Evolutionary conservation across 2,113 vertebrate genomes (phyloP), one percentile per base, ranked within the genome.

Genomic region (Aepyceros melampus): DNA sequence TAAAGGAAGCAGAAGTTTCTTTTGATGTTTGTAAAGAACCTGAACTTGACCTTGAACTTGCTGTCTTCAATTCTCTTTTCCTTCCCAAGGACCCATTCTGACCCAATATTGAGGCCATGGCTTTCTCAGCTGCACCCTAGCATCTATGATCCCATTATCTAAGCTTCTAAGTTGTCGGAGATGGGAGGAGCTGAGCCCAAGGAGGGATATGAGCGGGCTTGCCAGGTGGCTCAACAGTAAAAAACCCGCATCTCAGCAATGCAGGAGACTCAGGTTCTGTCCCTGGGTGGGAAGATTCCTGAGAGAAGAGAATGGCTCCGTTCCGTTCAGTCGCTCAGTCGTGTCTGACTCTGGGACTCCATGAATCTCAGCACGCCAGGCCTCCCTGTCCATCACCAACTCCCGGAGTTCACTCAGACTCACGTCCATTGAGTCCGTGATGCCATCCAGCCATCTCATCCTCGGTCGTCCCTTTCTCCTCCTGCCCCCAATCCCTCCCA

Each of bases 21-120:
- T 84, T 47, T 51, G 64, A 62, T 85, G 45, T 83, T 5, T 84
- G 19, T 49, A 58, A 56, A 67, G 36, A 67, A 45, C 5, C 51
- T 56, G 45, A 91, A 29, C 14, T 51, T 47, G 91, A 64, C 64
- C 89, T 81, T 0, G n/a, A 45, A 58, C 55, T 16, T 79, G 47
- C 58, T 4, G 11, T 25, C 40, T 89, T 53, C 21, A 6, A n/a
- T n/a, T 74, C 53, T 84, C 11, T 62, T 36, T 13, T 76, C 36
- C 60, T 71, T 31, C 51, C 29, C 19, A 29, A n/a, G n/a, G 5
- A 16, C 87, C 29, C 16, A 19, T 21, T 4, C 31, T 43, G 58
- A 51, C 27, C 43, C 15, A 36, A 55, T 1, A 3, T 10, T 31
- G n/a, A 10, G 0, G 1, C 56, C 25, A 33, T 2, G 12, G 91